Evolutionary conservation across 2,888 invertebrate genomes (phyloP).

Genomic region (Synanthedon andrenaeformis): DNA sequence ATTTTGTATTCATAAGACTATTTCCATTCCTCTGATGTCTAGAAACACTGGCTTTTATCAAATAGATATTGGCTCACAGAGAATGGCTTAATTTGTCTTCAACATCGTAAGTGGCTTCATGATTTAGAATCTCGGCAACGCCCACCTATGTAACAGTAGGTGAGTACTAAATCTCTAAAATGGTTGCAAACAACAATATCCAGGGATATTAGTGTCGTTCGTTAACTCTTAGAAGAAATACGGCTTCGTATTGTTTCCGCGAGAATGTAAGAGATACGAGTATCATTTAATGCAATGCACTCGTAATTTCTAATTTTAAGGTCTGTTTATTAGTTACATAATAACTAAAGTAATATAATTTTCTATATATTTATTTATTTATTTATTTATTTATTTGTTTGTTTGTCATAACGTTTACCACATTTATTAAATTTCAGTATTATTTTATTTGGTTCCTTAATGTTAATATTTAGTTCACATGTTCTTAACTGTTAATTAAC

Average conservation of each 20-base stretch:
- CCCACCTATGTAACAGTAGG: constrained; percentile 42
- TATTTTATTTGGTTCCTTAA: no score
- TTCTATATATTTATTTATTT: no score
- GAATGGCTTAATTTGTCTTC: constrained; percentile 55
- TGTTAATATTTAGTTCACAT: no score
- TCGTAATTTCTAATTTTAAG: no score
- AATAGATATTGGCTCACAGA: constrained; percentile 28
- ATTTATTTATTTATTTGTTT: no score
- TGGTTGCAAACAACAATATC: constrained; percentile 10
- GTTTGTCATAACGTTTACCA: no score
- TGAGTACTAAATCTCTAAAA: constrained; percentile 45
- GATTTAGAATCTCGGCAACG: constrained; percentile 44
- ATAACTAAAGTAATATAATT: no score
- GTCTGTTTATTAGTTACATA: no score
- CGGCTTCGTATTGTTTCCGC: neutral
- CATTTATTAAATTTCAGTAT: no score
- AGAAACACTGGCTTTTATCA: neutral
- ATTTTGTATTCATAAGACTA: neutral
- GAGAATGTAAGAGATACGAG: neutral
- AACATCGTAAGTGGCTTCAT: constrained; percentile 41
- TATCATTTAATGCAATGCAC: neutral
- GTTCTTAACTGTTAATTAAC: no score
- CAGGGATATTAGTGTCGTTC: neutral
- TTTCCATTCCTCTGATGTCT: neutral
- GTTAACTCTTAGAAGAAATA: neutral